A percentile compares a stretch with the other conserved stretches of the same genome.
These are phyloP conservation scores for Pollimyrus isidori DNA, from an alignment of 2,113 vertebrate species.

Conservation along the genomic window DNA sequence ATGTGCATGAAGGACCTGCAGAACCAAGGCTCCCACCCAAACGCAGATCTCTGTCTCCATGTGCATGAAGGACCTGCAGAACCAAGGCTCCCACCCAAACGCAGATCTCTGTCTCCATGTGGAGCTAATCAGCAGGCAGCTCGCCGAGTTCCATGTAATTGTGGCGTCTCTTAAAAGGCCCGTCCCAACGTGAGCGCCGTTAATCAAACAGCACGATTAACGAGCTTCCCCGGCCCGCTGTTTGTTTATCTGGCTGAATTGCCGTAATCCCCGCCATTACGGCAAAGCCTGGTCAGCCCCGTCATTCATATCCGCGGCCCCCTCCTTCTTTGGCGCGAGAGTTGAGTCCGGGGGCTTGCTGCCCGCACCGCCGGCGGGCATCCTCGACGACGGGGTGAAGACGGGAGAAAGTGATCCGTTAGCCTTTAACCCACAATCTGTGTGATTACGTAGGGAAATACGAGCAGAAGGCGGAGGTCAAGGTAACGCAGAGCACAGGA, in stretches of 20 bases:
- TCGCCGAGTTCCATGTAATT: conserved; percentile 43
- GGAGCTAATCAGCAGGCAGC: conserved; percentile 49
- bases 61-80: conserved; percentile 24
- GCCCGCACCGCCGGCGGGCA: neutral
- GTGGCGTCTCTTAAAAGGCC: conserved; percentile 45
- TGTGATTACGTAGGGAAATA: neutral
- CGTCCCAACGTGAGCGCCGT: conserved; percentile 41
- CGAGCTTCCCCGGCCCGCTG: conserved; percentile 37
- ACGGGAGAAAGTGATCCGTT: neutral
- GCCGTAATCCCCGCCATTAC: conserved; percentile 54
- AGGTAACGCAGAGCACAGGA: neutral
- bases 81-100: conserved; percentile 32
- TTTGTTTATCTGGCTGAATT: conserved; percentile 52
- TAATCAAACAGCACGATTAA: conserved; percentile 56
- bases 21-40: conserved; percentile 31
- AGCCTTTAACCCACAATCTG: neutral
- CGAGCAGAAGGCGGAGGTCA: neutral
- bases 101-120: conserved; percentile 38
- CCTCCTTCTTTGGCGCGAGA: conserved; percentile 16
- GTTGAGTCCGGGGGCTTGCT: conserved; percentile 22
- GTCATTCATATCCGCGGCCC: conserved; percentile 39
- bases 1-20: conserved; percentile 21
- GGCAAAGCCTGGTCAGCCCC: conserved; percentile 35
- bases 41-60: conserved; percentile 33
- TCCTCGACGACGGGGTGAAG: conserved; percentile 35